A percentile compares a stretch with the other conserved stretches of the same genome.
phyloP scores from a whole-genome alignment of 2,797 vertebrate genomes.

The Liasis olivaceus region DNA sequence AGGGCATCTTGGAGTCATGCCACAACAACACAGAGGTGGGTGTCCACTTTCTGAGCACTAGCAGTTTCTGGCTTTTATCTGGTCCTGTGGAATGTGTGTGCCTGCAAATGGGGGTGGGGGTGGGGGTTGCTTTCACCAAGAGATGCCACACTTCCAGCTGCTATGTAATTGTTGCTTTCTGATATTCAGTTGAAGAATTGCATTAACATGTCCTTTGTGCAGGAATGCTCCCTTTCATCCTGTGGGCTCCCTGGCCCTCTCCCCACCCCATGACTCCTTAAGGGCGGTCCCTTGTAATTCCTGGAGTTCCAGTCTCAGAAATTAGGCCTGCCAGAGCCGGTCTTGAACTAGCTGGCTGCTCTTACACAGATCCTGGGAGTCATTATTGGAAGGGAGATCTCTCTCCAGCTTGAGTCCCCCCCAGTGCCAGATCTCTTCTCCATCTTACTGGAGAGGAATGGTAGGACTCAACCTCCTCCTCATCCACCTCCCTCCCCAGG shows the following conservation, averaged over 20 bases:
- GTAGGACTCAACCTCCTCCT: background rate
- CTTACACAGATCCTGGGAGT: background rate
- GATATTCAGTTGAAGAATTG: no score
- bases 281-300: background rate
- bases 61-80: background rate
- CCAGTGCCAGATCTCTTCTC: background rate
- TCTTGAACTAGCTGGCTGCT: background rate
- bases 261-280: background rate
- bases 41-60: conserved; percentile 20
- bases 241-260: background rate
- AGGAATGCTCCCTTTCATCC: background rate
- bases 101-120: background rate
- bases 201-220: no score
- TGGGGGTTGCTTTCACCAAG: background rate
- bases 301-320: background rate
- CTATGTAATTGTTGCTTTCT: background rate
- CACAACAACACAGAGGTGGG: conserved; percentile 61
- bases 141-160: background rate
- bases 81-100: no score
- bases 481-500: conserved; percentile 13
- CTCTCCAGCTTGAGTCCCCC: background rate
- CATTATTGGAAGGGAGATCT: background rate
- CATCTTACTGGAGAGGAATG: background rate
- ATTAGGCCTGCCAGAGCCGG: background rate
- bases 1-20: conserved; percentile 64